Percentiles rank a stretch among this genome's conserved stretches.
These are phyloP conservation scores for Agraylea sexmaculata DNA, from an alignment of 1,140 invertebrate species.

Conservation along the genomic window DNA sequence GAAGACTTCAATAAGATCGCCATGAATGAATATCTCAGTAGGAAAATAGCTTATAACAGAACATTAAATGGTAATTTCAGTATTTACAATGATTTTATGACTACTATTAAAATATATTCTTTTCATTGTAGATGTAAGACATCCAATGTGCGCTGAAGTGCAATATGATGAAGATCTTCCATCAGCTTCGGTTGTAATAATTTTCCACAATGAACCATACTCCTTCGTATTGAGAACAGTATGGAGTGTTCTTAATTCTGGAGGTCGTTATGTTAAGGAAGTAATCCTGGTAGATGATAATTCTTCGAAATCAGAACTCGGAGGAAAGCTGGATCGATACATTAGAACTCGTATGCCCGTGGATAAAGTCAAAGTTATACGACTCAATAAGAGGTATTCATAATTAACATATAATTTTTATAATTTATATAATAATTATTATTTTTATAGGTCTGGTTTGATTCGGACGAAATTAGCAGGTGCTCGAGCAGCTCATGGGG, in stretches of 20 bases:
- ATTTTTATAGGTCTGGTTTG: constrained; percentile 52
- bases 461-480: constrained; percentile 76
- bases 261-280: constrained; percentile 55
- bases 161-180: constrained; percentile 40
- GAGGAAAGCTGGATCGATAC: constrained; percentile 67
- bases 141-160: constrained; percentile 38
- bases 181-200: constrained; percentile 59
- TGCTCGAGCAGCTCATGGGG: constrained; percentile 61
- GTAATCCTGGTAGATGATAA: constrained; percentile 84
- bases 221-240: constrained; percentile 74
- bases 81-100: no score
- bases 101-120: constrained; percentile 1
- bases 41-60: constrained; percentile 66
- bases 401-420: no score
- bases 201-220: constrained; percentile 85
- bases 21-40: constrained; percentile 70
- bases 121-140: constrained; percentile 34
- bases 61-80: constrained; percentile 27
- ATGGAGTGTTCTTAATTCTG: constrained; percentile 76
- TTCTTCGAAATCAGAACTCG: constrained; percentile 64
- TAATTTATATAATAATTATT: constrained; percentile 2
- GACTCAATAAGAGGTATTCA: constrained; percentile 55
- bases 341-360: constrained; percentile 51
- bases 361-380: constrained; percentile 60
- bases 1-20: constrained; percentile 62